These are phyloP conservation scores for Himalopsyche tibetana DNA, from an alignment of 2,888 invertebrate species.

Conservation along the genomic window DNA sequence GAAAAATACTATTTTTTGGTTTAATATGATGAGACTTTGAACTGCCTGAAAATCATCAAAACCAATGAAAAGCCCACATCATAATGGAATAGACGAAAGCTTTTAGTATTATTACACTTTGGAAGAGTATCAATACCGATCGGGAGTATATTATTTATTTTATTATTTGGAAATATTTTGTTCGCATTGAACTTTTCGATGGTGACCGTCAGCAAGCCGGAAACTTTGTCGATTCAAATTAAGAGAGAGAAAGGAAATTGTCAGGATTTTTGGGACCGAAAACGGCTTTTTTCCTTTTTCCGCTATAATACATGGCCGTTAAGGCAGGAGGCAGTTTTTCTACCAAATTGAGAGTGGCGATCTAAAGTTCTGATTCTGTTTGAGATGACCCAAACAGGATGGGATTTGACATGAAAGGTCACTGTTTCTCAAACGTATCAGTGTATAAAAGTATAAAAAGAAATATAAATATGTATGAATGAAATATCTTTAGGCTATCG, in stretches of 20 bases:
- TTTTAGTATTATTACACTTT: conserved; percentile 1
- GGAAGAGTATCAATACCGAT: conserved; percentile 2
- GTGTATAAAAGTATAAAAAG: no score
- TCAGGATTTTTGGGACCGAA: neutral
- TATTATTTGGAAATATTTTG: conserved; percentile 21
- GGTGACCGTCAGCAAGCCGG: neutral
- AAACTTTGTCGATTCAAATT: conserved; percentile 42
- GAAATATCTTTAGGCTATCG: no score
- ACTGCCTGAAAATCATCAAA: no score
- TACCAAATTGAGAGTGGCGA: conserved; percentile 7
- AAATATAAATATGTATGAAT: no score
- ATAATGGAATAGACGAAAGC: conserved; percentile 9
- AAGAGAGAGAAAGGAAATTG: conserved; percentile 10
- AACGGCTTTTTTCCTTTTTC: neutral
- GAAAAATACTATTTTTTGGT: no score
- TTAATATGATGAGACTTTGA: no score
- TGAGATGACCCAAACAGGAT: conserved; percentile 10
- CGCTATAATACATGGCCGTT: no score
- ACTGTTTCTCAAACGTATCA: no score
- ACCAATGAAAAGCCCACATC: neutral
- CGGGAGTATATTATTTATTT: conserved; percentile 15
- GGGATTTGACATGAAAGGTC: neutral
- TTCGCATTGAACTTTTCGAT: neutral
- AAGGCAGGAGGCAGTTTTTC: neutral
- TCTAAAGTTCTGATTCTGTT: conserved; percentile 16